phyloP scores from a whole-genome alignment of 2,113 vertebrate genomes.

The Athene noctua region DNA sequence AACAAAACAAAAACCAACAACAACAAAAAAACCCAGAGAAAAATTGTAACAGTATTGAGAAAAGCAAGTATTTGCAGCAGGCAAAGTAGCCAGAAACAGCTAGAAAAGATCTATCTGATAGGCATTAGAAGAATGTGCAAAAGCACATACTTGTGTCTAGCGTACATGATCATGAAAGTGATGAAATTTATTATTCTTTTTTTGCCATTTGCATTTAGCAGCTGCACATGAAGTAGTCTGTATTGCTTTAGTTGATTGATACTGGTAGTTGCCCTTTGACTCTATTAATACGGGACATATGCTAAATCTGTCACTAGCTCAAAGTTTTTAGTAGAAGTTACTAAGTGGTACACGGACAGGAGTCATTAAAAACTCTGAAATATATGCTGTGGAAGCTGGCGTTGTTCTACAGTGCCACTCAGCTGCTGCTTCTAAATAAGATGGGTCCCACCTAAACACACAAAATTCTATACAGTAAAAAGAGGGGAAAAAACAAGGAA shows the following conservation, averaged over 20 bases:
- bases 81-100: not conserved
- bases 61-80: not conserved
- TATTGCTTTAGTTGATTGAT: conserved; percentile 33
- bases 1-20: too few species aligned
- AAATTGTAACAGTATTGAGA: not conserved
- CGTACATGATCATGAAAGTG: not conserved
- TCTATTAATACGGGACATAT: conserved; percentile 37
- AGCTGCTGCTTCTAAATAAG: not conserved
- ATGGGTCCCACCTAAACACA: not conserved
- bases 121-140: not conserved
- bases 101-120: not conserved
- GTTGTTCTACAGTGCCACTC: not conserved
- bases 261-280: conserved; percentile 56
- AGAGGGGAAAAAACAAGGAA: not conserved
- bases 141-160: not conserved
- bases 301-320: not conserved
- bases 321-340: not conserved
- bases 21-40: too few species aligned
- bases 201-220: not conserved
- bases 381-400: not conserved
- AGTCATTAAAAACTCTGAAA: not conserved
- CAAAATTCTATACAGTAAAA: not conserved
- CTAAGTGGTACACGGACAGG: conserved; percentile 16
- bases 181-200: not conserved
- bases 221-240: not conserved